These are phyloP conservation scores for Megalops atlanticus DNA, from an alignment of 2,113 vertebrate genomes.

Conservation along the genomic window DNA sequence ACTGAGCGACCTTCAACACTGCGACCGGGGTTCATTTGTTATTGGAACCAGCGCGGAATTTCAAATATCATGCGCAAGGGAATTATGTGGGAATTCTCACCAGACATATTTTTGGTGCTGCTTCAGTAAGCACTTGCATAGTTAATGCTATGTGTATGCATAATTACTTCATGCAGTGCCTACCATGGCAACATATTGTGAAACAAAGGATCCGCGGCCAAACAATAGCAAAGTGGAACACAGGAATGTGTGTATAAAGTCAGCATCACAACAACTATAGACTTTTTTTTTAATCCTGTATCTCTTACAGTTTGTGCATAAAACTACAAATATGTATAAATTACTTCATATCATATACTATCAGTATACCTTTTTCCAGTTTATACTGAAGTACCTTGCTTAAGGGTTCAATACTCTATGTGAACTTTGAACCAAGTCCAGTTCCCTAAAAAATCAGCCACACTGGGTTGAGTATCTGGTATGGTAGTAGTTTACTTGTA, in stretches of 20 bases:
- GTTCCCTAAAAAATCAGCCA: no score
- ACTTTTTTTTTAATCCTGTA: neutral
- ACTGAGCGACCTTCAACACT: conserved; percentile 28
- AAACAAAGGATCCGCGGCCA: neutral
- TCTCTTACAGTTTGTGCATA: neutral
- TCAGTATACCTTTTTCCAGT: no score
- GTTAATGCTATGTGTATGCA: conserved; percentile 1
- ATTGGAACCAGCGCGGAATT: conserved; percentile 28
- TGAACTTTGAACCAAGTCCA: no score
- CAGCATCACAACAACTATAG: neutral
- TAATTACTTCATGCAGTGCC: neutral
- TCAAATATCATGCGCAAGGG: conserved; percentile 8
- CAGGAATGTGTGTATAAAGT: neutral
- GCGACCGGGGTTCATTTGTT: conserved; percentile 31
- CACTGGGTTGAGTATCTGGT: no score
- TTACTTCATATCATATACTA: no score
- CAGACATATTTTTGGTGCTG: neutral
- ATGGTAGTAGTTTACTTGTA: no score
- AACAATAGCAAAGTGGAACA: neutral
- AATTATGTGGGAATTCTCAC: conserved; percentile 9
- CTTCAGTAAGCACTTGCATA: conserved; percentile 8
- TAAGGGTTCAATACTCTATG: no score
- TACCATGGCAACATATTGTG: conserved; percentile 17
- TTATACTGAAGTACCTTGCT: no score
- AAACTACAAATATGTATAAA: no score